These are phyloP conservation scores for Mesitornis unicolor DNA, from an alignment of 2,113 vertebrate genomes.

Conservation along the genomic window DNA sequence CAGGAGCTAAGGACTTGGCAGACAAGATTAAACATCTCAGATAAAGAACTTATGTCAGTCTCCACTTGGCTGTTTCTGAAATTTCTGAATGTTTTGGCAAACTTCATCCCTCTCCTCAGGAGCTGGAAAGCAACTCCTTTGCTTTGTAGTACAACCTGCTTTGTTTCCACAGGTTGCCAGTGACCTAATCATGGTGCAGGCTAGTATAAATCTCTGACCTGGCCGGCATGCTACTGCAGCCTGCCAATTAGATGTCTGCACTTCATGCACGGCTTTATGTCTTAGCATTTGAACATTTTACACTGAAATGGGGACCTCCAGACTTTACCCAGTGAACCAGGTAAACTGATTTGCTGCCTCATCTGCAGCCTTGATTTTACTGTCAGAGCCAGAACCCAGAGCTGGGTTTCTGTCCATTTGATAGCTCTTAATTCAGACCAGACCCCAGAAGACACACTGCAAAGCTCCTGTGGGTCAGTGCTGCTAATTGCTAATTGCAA, in stretches of 20 bases:
- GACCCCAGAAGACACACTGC: background rate
- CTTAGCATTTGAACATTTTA: background rate
- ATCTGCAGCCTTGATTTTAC: background rate
- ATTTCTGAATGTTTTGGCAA: constrained; percentile 38
- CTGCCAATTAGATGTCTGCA: constrained; percentile 45
- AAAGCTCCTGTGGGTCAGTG: background rate
- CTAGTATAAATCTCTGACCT: constrained; percentile 43
- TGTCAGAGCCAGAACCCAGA: background rate
- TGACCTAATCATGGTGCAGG: background rate
- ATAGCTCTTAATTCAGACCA: background rate
- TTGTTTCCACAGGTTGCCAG: constrained; percentile 44
- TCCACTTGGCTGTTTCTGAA: constrained; percentile 7
- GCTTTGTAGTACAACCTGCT: constrained; percentile 38
- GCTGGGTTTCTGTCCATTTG: background rate
- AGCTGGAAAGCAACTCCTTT: constrained; percentile 18
- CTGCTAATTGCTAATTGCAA: background rate
- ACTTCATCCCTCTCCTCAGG: background rate
- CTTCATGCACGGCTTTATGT: background rate
- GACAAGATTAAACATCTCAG: background rate
- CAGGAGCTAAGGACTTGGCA: constrained; percentile 1
- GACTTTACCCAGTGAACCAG: background rate
- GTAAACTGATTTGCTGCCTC: background rate
- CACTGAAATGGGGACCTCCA: background rate
- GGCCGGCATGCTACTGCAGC: background rate
- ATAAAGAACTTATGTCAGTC: constrained; percentile 6